Conservation (phyloP, 2,888 invertebrate species). For the Andrena haemorrhoa region DNA sequence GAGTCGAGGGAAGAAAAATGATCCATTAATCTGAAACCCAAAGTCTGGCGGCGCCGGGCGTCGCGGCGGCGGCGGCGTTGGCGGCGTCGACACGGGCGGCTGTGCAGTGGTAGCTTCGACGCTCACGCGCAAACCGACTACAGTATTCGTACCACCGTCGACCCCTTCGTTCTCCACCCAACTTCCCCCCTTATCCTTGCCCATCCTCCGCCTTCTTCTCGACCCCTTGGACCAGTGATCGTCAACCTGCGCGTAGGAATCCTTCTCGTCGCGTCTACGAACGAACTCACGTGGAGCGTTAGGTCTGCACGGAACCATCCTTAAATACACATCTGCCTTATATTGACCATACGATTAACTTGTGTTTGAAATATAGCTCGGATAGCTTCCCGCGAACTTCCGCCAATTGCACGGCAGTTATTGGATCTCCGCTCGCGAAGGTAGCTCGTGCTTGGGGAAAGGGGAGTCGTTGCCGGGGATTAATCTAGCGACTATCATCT, state of each 20-base stretch:
- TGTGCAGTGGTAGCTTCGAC: slow-evolving; percentile 71
- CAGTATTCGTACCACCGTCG: slow-evolving; percentile 54
- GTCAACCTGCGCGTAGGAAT: slow-evolving; percentile 41
- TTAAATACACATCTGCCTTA: not conserved
- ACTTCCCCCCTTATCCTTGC: slow-evolving; percentile 31
- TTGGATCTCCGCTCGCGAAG: no score
- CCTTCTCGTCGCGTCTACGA: not conserved
- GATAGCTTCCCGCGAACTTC: no score
- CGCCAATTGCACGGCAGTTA: no score
- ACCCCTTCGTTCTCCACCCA: slow-evolving; percentile 48
- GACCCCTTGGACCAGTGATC: slow-evolving; percentile 57
- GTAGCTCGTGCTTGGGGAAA: no score
- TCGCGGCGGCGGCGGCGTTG: slow-evolving; percentile 81
- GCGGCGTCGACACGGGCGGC: slow-evolving; percentile 65
- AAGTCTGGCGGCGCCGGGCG: slow-evolving; percentile 92
- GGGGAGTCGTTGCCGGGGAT: no score
- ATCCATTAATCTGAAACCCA: slow-evolving; percentile 93
- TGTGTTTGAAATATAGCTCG: no score
- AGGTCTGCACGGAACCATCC: not conserved
- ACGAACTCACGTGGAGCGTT: not conserved
- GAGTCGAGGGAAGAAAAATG: slow-evolving; percentile 89
- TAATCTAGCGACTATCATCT: no score
- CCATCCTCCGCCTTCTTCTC: slow-evolving; percentile 50
- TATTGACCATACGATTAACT: no score
- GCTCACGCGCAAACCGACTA: slow-evolving; percentile 74